Percentiles rank a stretch among this genome's conserved stretches.
Conservation (phyloP, 2,113 vertebrate genomes). For the Oncorhynchus kisutch region DNA sequence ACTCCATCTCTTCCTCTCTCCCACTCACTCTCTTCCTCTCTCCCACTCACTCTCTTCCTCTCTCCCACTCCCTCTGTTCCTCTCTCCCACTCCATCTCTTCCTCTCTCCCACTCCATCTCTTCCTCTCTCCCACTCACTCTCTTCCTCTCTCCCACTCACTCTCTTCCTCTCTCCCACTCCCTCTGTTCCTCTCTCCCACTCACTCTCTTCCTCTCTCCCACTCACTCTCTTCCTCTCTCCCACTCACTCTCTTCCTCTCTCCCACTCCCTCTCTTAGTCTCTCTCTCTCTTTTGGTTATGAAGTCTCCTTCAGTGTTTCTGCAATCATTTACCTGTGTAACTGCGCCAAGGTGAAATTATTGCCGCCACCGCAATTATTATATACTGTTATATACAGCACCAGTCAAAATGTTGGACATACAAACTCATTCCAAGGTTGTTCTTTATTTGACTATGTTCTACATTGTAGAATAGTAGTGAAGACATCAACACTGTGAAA, state of each 20-base stretch:
- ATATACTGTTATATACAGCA: too few relatives aligned
- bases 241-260: neutral
- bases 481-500: too few relatives aligned
- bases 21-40: neutral
- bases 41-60: too few relatives aligned
- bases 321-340: too few relatives aligned
- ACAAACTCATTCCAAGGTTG: too few relatives aligned
- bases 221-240: neutral
- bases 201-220: neutral
- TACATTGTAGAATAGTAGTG: too few relatives aligned
- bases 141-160: neutral
- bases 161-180: neutral
- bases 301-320: too few relatives aligned
- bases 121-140: slow-evolving; percentile 26
- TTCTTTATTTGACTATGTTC: too few relatives aligned
- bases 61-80: neutral
- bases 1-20: neutral
- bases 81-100: neutral
- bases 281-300: neutral
- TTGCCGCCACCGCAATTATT: too few relatives aligned
- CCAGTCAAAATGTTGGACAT: too few relatives aligned
- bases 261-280: neutral
- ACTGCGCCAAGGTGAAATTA: too few relatives aligned
- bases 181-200: neutral
- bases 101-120: slow-evolving; percentile 21